Evolutionary conservation across 23 tunicate genomes (phyloP).

Genomic region (Trididemnum clinides): DNA sequence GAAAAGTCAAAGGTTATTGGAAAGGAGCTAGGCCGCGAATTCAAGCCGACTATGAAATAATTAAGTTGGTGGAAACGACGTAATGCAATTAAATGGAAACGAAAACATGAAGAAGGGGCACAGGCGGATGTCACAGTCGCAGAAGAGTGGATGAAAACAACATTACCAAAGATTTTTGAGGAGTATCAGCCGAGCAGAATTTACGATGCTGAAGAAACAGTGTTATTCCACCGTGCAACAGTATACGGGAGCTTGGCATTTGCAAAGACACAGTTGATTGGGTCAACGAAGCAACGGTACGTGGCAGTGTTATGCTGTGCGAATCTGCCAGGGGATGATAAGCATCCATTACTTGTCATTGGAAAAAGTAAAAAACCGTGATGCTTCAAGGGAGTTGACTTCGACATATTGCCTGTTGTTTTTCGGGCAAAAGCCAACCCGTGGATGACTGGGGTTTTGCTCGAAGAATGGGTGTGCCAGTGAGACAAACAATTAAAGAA

Average conservation of each 20-base stretch:
- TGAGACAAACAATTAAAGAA: background rate
- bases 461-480: too few relatives aligned
- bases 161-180: background rate
- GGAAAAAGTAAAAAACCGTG: too few relatives aligned
- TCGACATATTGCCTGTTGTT: background rate
- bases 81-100: too few relatives aligned
- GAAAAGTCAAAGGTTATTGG: too few relatives aligned
- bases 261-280: background rate
- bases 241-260: background rate
- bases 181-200: background rate
- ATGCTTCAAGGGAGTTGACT: background rate
- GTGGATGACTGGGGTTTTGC: slow-evolving; percentile 2
- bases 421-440: background rate
- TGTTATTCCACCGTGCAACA: slow-evolving; percentile 1
- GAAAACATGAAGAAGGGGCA: too few relatives aligned
- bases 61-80: background rate
- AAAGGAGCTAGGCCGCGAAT: too few relatives aligned
- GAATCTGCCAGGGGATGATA: background rate
- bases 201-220: slow-evolving; percentile 8
- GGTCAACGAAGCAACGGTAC: background rate
- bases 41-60: background rate
- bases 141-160: background rate
- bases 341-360: background rate
- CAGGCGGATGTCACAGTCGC: too few relatives aligned
- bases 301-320: background rate